Evolutionary conservation across 2,797 vertebrate genomes (phyloP).

Genomic region (Threskiornis aethiopicus): DNA sequence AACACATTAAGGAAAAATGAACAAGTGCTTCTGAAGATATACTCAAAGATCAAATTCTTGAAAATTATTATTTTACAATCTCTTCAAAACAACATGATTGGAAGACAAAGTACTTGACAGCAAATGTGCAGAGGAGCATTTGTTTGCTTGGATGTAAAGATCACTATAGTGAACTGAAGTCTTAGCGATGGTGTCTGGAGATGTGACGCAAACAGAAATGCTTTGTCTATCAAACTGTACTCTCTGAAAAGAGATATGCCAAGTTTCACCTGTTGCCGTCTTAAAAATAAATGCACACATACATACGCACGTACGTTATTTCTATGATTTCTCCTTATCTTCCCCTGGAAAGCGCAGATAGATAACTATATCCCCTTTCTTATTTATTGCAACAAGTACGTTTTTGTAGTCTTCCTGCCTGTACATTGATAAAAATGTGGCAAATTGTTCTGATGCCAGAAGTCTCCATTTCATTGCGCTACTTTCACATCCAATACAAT

Average conservation of each 20-base stretch:
- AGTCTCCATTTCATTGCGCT: background rate
- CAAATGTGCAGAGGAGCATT: background rate
- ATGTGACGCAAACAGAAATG: background rate
- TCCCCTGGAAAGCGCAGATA: background rate
- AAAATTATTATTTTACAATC: constrained; percentile 33
- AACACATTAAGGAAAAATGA: background rate
- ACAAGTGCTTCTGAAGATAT: background rate
- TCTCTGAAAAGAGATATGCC: background rate
- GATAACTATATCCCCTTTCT: background rate
- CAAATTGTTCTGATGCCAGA: background rate
- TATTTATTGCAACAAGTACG: background rate
- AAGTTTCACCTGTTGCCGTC: background rate
- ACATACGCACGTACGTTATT: background rate
- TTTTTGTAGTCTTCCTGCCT: background rate
- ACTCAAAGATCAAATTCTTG: constrained; percentile 31
- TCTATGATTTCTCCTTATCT: background rate
- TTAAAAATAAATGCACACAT: background rate
- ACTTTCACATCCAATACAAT: background rate
- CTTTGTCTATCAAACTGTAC: background rate
- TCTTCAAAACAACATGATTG: constrained; percentile 40
- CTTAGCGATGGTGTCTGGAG: background rate
- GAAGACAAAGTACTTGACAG: constrained; percentile 47
- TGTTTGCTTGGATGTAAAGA: background rate
- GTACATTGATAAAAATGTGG: background rate
- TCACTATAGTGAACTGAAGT: background rate